Percentiles rank a stretch among this genome's conserved stretches.
Conservation (phyloP, 2,888 invertebrate species). For the Phanerotoma sp. region DNA sequence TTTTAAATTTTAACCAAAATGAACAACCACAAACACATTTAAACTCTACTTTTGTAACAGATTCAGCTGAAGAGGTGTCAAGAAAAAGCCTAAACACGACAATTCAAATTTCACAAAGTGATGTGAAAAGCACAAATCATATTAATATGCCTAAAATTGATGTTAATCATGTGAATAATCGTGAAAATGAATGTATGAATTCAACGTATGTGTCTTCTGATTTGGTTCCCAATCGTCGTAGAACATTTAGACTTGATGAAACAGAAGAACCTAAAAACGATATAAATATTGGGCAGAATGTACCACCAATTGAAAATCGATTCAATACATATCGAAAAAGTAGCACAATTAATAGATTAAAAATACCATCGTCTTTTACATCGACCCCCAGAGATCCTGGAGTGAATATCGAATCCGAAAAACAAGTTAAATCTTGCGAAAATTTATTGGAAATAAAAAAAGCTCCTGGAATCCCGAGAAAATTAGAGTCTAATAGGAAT, state of each 20-base stretch:
- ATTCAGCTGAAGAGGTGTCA: background rate
- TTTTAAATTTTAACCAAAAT: background rate
- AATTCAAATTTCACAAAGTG: too few relatives aligned
- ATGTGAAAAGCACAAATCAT: too few relatives aligned
- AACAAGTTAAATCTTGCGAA: constrained; percentile 20
- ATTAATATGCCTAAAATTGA: too few relatives aligned
- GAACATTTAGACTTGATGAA: background rate
- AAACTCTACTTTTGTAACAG: background rate
- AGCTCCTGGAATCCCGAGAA: background rate
- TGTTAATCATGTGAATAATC: background rate
- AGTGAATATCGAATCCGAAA: constrained; percentile 5
- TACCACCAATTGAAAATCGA: constrained; percentile 32
- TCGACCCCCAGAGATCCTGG: too few relatives aligned
- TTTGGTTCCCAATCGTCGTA: background rate
- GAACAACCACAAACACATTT: background rate
- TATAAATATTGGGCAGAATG: too few relatives aligned
- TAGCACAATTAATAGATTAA: constrained; percentile 23
- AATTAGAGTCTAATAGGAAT: constrained; percentile 30
- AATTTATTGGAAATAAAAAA: background rate
- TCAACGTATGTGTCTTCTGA: background rate
- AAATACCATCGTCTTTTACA: background rate
- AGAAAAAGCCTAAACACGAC: background rate
- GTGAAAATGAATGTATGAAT: constrained; percentile 2
- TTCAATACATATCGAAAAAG: constrained; percentile 46
- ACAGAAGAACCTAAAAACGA: constrained; percentile 9